Evolutionary conservation across 2,113 vertebrate genomes (phyloP).

Genomic region (Synodontis membranacea): DNA sequence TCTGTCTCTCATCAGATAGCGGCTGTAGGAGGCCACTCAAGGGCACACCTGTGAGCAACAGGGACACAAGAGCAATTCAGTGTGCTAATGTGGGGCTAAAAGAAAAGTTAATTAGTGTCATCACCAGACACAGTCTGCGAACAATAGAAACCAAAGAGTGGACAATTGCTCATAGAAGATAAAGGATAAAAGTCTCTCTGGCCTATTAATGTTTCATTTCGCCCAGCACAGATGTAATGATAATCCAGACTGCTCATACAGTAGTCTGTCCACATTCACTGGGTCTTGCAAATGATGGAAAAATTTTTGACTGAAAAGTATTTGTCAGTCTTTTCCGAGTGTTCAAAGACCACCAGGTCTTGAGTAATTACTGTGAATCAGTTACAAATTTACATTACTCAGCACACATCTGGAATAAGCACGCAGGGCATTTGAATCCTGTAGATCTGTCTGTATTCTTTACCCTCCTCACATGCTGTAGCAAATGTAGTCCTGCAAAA

Average conservation of each 20-base stretch:
- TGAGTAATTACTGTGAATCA: slow-evolving; percentile 7
- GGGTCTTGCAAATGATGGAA: slow-evolving; percentile 18
- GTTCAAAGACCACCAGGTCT: neutral
- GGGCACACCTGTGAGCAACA: slow-evolving; percentile 46
- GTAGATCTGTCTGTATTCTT: neutral
- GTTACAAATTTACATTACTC: neutral
- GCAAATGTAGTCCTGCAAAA: slow-evolving; percentile 9
- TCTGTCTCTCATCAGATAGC: slow-evolving; percentile 42
- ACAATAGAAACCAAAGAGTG: slow-evolving; percentile 25
- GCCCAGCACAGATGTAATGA: neutral
- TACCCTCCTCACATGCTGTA: neutral
- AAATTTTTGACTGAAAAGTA: too few relatives aligned
- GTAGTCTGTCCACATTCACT: slow-evolving; percentile 7
- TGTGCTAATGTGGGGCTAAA: slow-evolving; percentile 40
- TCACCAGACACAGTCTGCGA: slow-evolving; percentile 34
- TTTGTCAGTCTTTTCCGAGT: neutral
- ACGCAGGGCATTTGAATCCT: neutral
- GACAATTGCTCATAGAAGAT: slow-evolving; percentile 13
- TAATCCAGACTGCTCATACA: slow-evolving; percentile 31
- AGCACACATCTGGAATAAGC: neutral
- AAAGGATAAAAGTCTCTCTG: slow-evolving; percentile 13
- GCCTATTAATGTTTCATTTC: slow-evolving; percentile 49
- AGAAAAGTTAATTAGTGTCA: slow-evolving; percentile 47
- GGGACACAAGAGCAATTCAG: slow-evolving; percentile 31
- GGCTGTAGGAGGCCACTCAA: slow-evolving; percentile 16